These are phyloP conservation scores for Neoniphon sammara DNA, from an alignment of 2,797 vertebrate species.

Conservation along the genomic window DNA sequence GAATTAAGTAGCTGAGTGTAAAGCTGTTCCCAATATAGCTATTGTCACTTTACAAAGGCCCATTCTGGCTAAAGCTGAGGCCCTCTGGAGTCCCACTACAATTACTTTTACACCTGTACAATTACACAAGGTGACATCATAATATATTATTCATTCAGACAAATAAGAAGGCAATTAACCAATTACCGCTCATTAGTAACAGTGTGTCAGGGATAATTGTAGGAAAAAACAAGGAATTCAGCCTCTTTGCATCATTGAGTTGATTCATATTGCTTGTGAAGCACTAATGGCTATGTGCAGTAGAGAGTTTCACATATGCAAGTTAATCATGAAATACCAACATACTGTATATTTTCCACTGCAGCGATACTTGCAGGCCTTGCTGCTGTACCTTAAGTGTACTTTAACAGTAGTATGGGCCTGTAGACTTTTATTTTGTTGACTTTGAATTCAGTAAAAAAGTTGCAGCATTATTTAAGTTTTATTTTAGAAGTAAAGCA, in stretches of 20 bases:
- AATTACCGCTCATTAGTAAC: slow-evolving; percentile 52
- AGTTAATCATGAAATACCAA: too few species aligned
- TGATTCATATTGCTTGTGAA: not conserved
- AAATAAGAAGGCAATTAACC: slow-evolving; percentile 59
- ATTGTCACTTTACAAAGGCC: slow-evolving; percentile 2
- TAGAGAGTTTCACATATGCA: too few species aligned
- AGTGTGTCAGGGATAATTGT: slow-evolving; percentile 38
- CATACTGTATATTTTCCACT: too few species aligned
- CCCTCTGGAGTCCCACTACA: slow-evolving; percentile 16
- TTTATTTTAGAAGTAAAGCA: too few species aligned
- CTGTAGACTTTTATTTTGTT: too few species aligned
- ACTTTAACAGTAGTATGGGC: too few species aligned
- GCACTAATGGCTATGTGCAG: too few species aligned
- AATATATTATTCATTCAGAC: slow-evolving; percentile 50
- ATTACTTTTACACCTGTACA: slow-evolving; percentile 17
- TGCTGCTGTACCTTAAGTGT: too few species aligned
- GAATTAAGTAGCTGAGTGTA: not conserved
- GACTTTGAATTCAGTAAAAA: too few species aligned
- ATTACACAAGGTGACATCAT: slow-evolving; percentile 53
- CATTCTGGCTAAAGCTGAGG: slow-evolving; percentile 1
- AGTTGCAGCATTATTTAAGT: too few species aligned
- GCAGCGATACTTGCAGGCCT: too few species aligned
- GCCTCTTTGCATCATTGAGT: slow-evolving; percentile 2
- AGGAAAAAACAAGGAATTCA: slow-evolving; percentile 29
- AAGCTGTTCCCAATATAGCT: not conserved